These are phyloP conservation scores for Dynastes maya DNA, from an alignment of 2,888 invertebrate genomes.

Conservation along the genomic window DNA sequence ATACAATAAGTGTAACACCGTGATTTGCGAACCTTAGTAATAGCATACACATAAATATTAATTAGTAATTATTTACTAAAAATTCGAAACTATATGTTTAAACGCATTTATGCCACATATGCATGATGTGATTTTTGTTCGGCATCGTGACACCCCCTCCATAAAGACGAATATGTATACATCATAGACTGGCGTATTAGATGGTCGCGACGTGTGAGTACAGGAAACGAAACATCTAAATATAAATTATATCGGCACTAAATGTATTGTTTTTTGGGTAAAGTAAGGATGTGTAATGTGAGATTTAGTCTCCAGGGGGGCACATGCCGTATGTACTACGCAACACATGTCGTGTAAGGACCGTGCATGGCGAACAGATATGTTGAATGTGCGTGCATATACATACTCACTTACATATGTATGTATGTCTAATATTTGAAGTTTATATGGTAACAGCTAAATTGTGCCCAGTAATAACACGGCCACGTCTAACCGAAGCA, in stretches of 20 bases:
- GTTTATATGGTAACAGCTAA: slow-evolving; percentile 11
- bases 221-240: slow-evolving; percentile 49
- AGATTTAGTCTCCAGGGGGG: slow-evolving; percentile 51
- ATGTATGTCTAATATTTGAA: slow-evolving; percentile 19
- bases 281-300: slow-evolving; percentile 51
- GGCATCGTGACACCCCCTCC: too few relatives aligned
- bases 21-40: too few relatives aligned
- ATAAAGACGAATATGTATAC: too few relatives aligned
- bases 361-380: slow-evolving; percentile 1
- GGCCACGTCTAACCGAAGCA: too few relatives aligned
- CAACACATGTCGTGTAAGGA: slow-evolving; percentile 34
- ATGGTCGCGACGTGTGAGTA: slow-evolving; percentile 23
- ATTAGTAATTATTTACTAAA: too few relatives aligned
- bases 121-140: too few relatives aligned
- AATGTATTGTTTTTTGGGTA: slow-evolving; percentile 46
- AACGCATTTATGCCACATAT: too few relatives aligned
- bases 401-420: slow-evolving; percentile 6
- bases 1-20: too few relatives aligned
- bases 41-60: too few relatives aligned
- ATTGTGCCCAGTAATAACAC: slow-evolving; percentile 4
- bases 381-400: background rate
- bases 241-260: slow-evolving; percentile 44
- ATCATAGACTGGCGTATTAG: too few relatives aligned
- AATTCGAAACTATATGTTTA: too few relatives aligned
- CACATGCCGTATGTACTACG: slow-evolving; percentile 41